Conservation (phyloP, 2,113 vertebrate species). For the Scophthalmus maximus region DNA sequence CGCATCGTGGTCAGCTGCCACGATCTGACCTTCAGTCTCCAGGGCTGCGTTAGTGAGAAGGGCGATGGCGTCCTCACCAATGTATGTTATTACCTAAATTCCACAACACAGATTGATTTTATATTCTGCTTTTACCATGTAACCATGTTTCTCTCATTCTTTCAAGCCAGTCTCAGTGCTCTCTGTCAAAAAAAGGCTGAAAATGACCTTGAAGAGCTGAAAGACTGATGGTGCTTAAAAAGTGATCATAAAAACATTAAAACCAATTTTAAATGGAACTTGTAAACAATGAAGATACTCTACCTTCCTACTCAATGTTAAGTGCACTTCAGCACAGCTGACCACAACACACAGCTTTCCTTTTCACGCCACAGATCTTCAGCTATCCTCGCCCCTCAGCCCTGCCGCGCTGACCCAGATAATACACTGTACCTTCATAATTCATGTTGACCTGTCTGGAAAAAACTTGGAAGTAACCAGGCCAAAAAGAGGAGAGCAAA, state of each 20-base stretch:
- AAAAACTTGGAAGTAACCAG: conserved; percentile 21
- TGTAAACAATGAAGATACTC: too few relatives aligned
- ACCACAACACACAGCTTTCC: conserved; percentile 2
- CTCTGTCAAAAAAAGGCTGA: too few relatives aligned
- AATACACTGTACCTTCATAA: conserved; percentile 50
- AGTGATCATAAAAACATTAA: too few relatives aligned
- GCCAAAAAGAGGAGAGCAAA: conserved; percentile 2
- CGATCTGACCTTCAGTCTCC: conserved; percentile 91
- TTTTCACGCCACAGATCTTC: conserved; percentile 3
- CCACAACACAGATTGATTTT: background rate
- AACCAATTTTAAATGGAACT: too few relatives aligned
- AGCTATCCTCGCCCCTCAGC: background rate
- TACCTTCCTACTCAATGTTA: background rate
- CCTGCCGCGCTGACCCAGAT: conserved; percentile 51
- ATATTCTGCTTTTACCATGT: too few relatives aligned
- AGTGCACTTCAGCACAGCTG: background rate
- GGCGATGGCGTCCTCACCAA: conserved; percentile 88
- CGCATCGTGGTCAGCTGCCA: conserved; percentile 93
- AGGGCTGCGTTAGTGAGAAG: conserved; percentile 89
- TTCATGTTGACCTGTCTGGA: conserved; percentile 51
- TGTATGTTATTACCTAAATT: conserved; percentile 73
- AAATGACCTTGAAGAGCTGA: background rate
- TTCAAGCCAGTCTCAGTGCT: too few relatives aligned
- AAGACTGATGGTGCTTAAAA: too few relatives aligned
- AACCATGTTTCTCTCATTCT: too few relatives aligned